Percentiles rank a stretch among this genome's conserved stretches.
Evolutionary conservation across 2,113 vertebrate species (phyloP).

Genomic region (Cyphomyrus plagiostoma): DNA sequence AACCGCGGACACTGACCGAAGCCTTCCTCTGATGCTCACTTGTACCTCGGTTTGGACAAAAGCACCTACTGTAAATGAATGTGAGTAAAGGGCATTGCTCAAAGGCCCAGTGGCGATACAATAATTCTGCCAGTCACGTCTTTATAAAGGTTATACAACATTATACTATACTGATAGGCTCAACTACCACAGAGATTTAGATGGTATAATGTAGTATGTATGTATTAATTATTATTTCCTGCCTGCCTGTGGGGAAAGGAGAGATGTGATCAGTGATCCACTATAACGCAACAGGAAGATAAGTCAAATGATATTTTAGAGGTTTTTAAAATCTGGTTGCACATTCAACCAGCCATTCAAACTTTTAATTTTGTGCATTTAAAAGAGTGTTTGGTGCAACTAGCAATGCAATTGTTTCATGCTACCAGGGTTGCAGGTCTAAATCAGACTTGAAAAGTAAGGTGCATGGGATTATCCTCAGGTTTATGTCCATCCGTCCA

Average conservation of each 20-base stretch:
- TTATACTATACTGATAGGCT: background rate
- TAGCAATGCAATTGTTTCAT: background rate
- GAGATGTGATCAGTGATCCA: background rate
- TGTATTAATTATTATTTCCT: background rate
- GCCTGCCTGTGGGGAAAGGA: background rate
- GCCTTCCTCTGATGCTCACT: background rate
- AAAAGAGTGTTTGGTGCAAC: background rate
- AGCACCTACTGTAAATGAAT: background rate
- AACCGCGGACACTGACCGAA: background rate
- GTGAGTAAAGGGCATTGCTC: background rate
- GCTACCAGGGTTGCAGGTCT: background rate
- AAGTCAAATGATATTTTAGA: background rate
- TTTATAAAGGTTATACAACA: background rate
- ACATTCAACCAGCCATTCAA: background rate
- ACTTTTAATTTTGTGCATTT: background rate
- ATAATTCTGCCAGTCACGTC: background rate
- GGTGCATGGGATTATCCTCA: background rate
- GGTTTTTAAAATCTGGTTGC: background rate
- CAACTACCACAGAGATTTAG: background rate
- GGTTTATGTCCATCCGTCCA: background rate
- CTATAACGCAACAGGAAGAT: background rate
- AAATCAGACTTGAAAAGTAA: background rate
- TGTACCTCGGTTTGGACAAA: background rate
- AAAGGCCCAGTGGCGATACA: background rate
- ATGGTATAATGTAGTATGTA: background rate